Conservation (phyloP, 2,797 vertebrate genomes). For the Enteromius trimaculatus region DNA sequence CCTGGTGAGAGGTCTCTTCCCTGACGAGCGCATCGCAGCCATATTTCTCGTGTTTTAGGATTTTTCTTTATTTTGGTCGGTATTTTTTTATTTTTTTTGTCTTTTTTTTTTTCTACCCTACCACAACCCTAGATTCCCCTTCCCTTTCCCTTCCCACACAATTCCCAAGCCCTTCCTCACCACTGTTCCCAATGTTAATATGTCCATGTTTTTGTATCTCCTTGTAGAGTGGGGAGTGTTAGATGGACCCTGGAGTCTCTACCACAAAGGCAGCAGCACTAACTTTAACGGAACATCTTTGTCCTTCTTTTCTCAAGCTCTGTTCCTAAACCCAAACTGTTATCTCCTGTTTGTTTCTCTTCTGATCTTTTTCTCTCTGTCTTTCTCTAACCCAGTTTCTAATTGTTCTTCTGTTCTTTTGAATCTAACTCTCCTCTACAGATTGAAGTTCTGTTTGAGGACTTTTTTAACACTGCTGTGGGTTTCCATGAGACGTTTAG, state of each 20-base stretch:
- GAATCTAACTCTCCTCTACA: constrained; percentile 66
- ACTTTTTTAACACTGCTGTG: constrained; percentile 61
- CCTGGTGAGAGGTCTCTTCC: constrained; percentile 84
- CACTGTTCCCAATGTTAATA: constrained; percentile 75
- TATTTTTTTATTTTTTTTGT: background rate
- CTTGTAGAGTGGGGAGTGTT: constrained; percentile 80
- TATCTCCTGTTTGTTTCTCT: constrained; percentile 42
- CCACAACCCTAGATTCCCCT: background rate
- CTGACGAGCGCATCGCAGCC: background rate
- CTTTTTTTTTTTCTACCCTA: background rate
- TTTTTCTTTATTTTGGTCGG: background rate
- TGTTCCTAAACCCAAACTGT: constrained; percentile 41
- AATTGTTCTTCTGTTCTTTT: constrained; percentile 58
- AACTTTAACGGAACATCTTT: constrained; percentile 71
- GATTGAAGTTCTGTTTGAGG: constrained; percentile 64
- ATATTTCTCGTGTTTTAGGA: constrained; percentile 26
- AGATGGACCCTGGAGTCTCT: constrained; percentile 77
- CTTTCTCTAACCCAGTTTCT: constrained; percentile 45
- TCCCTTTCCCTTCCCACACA: background rate
- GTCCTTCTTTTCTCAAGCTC: constrained; percentile 56
- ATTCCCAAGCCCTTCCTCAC: constrained; percentile 32
- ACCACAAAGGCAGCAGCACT: constrained; percentile 74
- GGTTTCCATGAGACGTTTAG: constrained; percentile 70
- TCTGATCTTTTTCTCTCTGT: constrained; percentile 57
- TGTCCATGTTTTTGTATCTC: constrained; percentile 79